phyloP scores from a whole-genome alignment of 2,113 vertebrate species.

The Eleginops maclovinus region DNA sequence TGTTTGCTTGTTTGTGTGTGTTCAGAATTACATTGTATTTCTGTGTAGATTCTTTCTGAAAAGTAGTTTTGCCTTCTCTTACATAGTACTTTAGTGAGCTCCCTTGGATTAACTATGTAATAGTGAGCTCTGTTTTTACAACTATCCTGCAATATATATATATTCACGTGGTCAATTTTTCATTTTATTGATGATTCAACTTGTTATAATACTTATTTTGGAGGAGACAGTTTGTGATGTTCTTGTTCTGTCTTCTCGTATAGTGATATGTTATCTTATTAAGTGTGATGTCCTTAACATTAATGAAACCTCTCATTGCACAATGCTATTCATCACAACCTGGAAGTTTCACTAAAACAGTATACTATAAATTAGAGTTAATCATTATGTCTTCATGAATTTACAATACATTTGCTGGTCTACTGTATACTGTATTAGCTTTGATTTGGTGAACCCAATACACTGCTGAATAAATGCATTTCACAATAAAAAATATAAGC shows the following conservation, averaged over 20 bases:
- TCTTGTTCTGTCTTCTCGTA: not conserved
- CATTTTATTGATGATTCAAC: too few relatives aligned
- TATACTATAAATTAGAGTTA: not conserved
- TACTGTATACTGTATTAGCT: not conserved
- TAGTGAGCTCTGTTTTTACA: not conserved
- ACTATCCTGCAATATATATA: too few relatives aligned
- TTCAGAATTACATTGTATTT: not conserved
- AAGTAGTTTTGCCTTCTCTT: not conserved
- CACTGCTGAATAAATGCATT: not conserved
- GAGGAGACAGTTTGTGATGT: not conserved
- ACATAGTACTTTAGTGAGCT: not conserved
- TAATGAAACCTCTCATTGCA: not conserved
- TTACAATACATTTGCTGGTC: not conserved
- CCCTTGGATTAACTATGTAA: not conserved
- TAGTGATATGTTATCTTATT: too few relatives aligned
- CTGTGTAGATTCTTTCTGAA: not conserved
- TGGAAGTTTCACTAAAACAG: not conserved
- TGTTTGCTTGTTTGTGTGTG: not conserved
- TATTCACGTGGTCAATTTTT: too few relatives aligned
- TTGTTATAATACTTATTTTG: too few relatives aligned
- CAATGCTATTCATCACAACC: not conserved
- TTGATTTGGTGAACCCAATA: not conserved
- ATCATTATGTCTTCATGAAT: not conserved
- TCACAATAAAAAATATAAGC: not conserved
- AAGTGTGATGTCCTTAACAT: not conserved